Evolutionary conservation across 2,888 invertebrate species (phyloP).

Genomic region (Vesta saturnalis): DNA sequence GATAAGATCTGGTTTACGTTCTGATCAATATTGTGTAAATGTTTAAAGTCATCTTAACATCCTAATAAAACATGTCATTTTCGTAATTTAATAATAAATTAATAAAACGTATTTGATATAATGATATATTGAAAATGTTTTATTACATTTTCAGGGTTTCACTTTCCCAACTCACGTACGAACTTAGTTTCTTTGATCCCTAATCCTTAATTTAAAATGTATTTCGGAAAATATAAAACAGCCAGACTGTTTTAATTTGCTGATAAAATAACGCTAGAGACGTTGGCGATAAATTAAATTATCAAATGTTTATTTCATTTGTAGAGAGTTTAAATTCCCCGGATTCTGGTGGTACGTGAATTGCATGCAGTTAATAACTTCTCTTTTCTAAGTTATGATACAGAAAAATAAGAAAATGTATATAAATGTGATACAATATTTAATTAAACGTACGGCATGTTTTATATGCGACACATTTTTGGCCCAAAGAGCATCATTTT

Average conservation of each 20-base stretch:
- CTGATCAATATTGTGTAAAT: too few relatives aligned
- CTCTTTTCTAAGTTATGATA: background rate
- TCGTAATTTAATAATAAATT: too few relatives aligned
- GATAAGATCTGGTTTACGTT: too few relatives aligned
- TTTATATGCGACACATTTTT: background rate
- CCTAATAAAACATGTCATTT: too few relatives aligned
- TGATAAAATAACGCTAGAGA: background rate
- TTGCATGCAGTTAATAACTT: background rate
- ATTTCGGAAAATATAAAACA: background rate
- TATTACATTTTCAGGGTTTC: background rate
- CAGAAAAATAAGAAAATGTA: background rate
- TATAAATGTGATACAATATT: background rate
- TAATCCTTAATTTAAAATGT: background rate
- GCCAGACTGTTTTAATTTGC: background rate
- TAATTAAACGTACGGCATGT: background rate
- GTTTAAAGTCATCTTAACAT: too few relatives aligned
- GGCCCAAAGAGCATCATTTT: too few relatives aligned
- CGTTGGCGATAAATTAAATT: background rate
- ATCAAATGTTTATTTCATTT: constrained; percentile 1
- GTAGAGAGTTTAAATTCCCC: background rate
- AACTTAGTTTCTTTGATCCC: background rate
- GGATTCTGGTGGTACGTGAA: background rate
- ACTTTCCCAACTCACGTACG: background rate
- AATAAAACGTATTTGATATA: too few relatives aligned
- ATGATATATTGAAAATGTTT: too few relatives aligned